Percentiles rank a stretch among this genome's conserved stretches.
phyloP scores from a whole-genome alignment of 2,113 vertebrate species.

The Rhinogobius similis region DNA sequence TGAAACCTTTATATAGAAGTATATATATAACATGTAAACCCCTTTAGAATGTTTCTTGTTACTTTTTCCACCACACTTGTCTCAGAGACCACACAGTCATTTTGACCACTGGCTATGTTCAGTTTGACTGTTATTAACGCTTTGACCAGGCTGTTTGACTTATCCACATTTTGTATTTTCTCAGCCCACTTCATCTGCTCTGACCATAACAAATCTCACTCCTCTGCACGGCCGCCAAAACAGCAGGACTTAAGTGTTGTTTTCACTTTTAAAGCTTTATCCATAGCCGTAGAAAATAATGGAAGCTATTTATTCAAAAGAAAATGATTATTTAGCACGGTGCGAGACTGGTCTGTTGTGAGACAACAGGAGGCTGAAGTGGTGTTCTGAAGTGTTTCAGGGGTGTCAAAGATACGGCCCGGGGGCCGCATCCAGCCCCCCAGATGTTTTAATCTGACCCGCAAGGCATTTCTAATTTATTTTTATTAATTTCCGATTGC shows the following conservation, averaged over 20 bases:
- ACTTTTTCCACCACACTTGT: neutral
- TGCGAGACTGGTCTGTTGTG: neutral
- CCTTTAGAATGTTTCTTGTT: neutral
- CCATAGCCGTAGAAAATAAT: neutral
- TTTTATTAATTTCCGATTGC: too few relatives aligned
- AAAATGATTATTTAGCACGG: neutral
- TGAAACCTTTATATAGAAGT: too few relatives aligned
- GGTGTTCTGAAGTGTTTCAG: too few relatives aligned
- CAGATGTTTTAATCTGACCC: too few relatives aligned
- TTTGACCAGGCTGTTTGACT: neutral
- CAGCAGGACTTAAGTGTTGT: neutral
- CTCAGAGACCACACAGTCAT: neutral
- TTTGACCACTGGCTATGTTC: neutral
- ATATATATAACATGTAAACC: too few relatives aligned
- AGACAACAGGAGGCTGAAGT: neutral
- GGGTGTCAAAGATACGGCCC: too few relatives aligned
- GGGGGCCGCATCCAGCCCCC: too few relatives aligned
- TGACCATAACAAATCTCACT: neutral
- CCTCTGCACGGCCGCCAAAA: neutral
- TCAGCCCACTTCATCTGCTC: neutral
- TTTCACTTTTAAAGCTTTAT: neutral
- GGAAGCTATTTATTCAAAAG: constrained; percentile 1
- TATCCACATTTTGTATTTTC: neutral
- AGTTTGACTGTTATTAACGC: neutral
- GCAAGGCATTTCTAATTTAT: too few relatives aligned